A percentile compares a stretch with the other conserved stretches of the same genome.
Conservation (phyloP, 2,888 invertebrate species). For the Sphinx pinastri region DNA sequence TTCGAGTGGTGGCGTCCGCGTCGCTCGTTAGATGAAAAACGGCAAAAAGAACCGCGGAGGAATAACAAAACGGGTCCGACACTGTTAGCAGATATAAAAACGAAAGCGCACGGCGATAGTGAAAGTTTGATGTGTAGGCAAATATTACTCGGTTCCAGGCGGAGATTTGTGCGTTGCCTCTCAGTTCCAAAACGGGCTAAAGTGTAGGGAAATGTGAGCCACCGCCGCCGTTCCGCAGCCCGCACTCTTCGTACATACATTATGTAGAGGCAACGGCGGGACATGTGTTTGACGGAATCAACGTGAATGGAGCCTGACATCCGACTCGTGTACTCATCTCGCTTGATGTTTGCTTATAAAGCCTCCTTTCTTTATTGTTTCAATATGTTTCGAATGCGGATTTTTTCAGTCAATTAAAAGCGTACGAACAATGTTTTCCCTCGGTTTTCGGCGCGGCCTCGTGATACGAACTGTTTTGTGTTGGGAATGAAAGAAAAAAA, state of each 20-base stretch:
- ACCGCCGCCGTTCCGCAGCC: slow-evolving; percentile 54
- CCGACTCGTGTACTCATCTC: slow-evolving; percentile 68
- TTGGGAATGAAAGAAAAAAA: not conserved
- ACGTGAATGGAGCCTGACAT: slow-evolving; percentile 76
- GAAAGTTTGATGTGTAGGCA: slow-evolving; percentile 84
- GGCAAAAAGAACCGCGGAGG: slow-evolving; percentile 55
- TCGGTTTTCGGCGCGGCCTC: not conserved
- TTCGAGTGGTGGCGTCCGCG: slow-evolving; percentile 35
- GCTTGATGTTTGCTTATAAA: slow-evolving; percentile 56
- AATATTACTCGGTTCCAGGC: slow-evolving; percentile 78
- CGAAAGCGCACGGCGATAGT: slow-evolving; percentile 81
- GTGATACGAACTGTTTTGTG: not conserved
- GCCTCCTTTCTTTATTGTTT: slow-evolving; percentile 19
- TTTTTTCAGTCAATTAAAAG: slow-evolving; percentile 22
- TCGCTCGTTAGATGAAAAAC: slow-evolving; percentile 49
- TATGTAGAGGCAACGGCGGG: slow-evolving; percentile 63
- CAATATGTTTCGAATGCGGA: slow-evolving; percentile 11
- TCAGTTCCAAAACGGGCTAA: slow-evolving; percentile 70
- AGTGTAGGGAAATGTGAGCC: slow-evolving; percentile 59
- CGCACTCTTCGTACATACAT: slow-evolving; percentile 61
- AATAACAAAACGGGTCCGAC: slow-evolving; percentile 71
- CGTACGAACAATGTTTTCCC: slow-evolving; percentile 1
- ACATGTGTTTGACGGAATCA: slow-evolving; percentile 68
- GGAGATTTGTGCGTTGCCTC: slow-evolving; percentile 79
- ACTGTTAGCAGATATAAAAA: slow-evolving; percentile 77